A percentile compares a stretch with the other conserved stretches of the same genome.
Conservation (phyloP, 2,888 invertebrate species). For the Hydrotaea diabolus region DNA sequence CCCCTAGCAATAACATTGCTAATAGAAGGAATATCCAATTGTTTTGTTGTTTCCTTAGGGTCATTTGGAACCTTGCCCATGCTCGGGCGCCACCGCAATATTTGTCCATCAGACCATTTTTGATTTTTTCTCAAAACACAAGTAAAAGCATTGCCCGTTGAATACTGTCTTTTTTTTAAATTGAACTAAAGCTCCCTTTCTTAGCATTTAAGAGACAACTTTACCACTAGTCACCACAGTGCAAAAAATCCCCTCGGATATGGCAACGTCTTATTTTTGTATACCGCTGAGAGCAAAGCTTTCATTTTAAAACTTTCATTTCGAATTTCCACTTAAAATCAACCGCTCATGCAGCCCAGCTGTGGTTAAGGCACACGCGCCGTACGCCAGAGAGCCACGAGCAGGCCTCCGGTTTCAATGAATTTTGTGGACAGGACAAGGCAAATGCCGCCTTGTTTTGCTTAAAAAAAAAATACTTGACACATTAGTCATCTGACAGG, state of each 20-base stretch:
- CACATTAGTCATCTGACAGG: constrained; percentile 69
- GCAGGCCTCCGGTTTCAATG: not conserved
- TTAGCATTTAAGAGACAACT: too few relatives aligned
- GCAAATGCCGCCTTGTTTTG: constrained; percentile 65
- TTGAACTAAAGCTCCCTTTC: too few relatives aligned
- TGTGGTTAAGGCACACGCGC: constrained; percentile 57
- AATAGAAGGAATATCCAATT: too few relatives aligned
- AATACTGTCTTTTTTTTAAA: too few relatives aligned
- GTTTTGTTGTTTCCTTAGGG: too few relatives aligned
- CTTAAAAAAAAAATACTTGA: constrained; percentile 29
- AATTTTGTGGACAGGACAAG: constrained; percentile 40
- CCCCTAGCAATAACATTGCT: too few relatives aligned
- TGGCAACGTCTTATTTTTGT: not conserved
- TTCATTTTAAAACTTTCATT: constrained; percentile 24
- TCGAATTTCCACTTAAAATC: not conserved
- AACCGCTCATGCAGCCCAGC: constrained; percentile 39
- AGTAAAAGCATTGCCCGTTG: too few relatives aligned
- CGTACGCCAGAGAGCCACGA: constrained; percentile 16
- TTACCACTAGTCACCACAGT: too few relatives aligned
- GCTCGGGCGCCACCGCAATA: too few relatives aligned
- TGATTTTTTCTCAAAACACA: too few relatives aligned
- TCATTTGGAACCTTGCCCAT: too few relatives aligned
- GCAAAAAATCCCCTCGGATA: not conserved
- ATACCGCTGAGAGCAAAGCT: not conserved
- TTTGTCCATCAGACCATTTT: too few relatives aligned